These are phyloP conservation scores for Doryteuthis pealeii DNA, from an alignment of 1,140 invertebrate species.

Conservation along the genomic window DNA sequence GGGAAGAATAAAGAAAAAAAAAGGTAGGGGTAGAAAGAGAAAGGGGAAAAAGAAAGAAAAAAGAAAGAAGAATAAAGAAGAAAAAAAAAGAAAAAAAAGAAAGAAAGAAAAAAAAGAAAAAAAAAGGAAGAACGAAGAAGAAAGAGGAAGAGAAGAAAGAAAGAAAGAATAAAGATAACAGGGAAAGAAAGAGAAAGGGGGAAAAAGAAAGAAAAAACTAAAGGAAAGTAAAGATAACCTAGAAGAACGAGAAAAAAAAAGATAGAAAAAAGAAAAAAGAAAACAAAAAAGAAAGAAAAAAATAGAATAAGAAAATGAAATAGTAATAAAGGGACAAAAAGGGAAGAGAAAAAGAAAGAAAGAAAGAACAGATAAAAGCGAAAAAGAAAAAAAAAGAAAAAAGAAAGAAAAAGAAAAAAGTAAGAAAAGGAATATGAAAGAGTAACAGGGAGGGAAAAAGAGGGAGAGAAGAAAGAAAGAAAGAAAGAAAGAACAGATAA, in stretches of 20 bases:
- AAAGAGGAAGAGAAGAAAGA: too few relatives aligned
- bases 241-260: background rate
- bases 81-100: background rate
- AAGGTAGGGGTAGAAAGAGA: background rate
- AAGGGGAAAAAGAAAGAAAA: background rate
- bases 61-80: background rate
- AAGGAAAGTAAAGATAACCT: too few relatives aligned
- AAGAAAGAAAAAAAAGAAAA: background rate
- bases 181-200: background rate
- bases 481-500: background rate
- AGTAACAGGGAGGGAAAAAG: background rate
- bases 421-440: background rate
- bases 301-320: background rate
- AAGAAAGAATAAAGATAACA: background rate
- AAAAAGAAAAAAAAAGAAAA: background rate
- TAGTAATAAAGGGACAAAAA: background rate
- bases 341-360: background rate
- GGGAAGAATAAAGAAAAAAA: background rate
- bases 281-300: background rate
- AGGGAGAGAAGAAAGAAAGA: background rate
- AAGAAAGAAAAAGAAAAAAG: background rate
- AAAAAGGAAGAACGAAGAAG: background rate
- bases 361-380: background rate
- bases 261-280: background rate
- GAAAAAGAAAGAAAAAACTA: background rate